Conservation (phyloP, 2,888 invertebrate species). For the Gymnocheta viridis region DNA sequence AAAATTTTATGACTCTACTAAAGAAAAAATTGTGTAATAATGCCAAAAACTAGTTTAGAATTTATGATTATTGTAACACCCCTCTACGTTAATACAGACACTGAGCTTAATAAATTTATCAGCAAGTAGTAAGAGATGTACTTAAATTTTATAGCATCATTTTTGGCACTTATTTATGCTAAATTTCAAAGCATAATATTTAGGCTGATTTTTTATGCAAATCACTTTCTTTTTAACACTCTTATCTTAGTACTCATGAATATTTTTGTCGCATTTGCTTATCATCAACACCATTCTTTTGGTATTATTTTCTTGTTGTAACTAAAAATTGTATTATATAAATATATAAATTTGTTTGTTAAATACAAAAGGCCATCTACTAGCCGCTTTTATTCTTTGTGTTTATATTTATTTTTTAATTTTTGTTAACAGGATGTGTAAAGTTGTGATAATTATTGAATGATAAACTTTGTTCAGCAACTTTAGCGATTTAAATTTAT, state of each 20-base stretch:
- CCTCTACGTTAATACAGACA: background rate
- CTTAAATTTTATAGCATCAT: slow-evolving; percentile 68
- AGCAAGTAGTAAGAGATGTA: slow-evolving; percentile 13
- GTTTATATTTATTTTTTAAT: background rate
- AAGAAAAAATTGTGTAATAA: slow-evolving; percentile 30
- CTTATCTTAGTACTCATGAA: slow-evolving; percentile 65
- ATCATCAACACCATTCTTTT: slow-evolving; percentile 53
- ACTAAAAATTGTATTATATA: background rate
- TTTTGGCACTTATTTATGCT: slow-evolving; percentile 65
- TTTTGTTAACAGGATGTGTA: background rate
- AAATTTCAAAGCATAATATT: slow-evolving; percentile 55
- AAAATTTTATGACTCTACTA: slow-evolving; percentile 55
- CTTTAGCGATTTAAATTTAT: background rate
- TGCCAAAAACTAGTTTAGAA: slow-evolving; percentile 53
- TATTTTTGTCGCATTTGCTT: slow-evolving; percentile 66
- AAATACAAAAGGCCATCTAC: slow-evolving; percentile 23
- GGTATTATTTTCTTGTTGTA: background rate
- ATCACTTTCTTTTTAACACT: slow-evolving; percentile 52
- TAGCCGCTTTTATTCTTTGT: background rate
- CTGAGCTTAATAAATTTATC: background rate
- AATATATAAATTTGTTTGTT: background rate
- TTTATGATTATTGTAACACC: slow-evolving; percentile 64
- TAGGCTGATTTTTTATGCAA: slow-evolving; percentile 68
- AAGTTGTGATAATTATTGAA: background rate
- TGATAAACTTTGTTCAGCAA: background rate